A percentile compares a stretch with the other conserved stretches of the same genome.
phyloP scores from a whole-genome alignment of 1,140 invertebrate genomes.

The Trialeurodes vaporariorum region DNA sequence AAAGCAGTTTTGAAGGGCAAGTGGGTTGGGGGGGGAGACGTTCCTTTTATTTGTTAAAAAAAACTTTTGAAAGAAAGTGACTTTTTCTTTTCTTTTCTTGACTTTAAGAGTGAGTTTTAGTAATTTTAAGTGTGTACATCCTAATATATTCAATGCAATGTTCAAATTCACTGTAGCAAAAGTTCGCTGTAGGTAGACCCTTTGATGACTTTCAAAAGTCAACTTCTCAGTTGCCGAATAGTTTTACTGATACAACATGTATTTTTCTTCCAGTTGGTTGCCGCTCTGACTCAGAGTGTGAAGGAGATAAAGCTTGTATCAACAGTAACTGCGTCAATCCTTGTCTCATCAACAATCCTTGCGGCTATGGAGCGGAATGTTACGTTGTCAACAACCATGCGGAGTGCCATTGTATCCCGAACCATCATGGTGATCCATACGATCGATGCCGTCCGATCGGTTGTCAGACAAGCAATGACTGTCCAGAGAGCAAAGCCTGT shows the following conservation, averaged over 20 bases:
- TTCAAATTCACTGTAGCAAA: too few relatives aligned
- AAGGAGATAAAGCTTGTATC: conserved; percentile 62
- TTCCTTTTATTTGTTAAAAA: too few relatives aligned
- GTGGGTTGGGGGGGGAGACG: too few relatives aligned
- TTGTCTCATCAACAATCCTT: conserved; percentile 63
- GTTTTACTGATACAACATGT: conserved; percentile 5
- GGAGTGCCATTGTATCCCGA: conserved; percentile 64
- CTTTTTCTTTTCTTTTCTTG: too few relatives aligned
- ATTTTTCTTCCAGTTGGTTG: conserved; percentile 48
- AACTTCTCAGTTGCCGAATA: too few relatives aligned
- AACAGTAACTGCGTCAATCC: conserved; percentile 76
- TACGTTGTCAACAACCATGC: conserved; percentile 57
- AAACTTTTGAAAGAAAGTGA: too few relatives aligned
- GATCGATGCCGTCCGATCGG: conserved; percentile 64
- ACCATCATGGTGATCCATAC: conserved; percentile 68
- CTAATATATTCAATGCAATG: too few relatives aligned
- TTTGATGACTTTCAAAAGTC: too few relatives aligned
- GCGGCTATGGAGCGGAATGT: conserved; percentile 73
- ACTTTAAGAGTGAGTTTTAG: too few relatives aligned
- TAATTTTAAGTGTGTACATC: too few relatives aligned
- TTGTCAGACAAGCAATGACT: conserved; percentile 80
- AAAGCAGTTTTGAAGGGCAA: too few relatives aligned
- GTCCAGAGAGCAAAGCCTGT: conserved; percentile 70
- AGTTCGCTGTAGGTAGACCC: too few relatives aligned
- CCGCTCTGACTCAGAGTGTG: conserved; percentile 63